Conservation (phyloP, 2,797 vertebrate genomes). For the Galagoides demidoff region DNA sequence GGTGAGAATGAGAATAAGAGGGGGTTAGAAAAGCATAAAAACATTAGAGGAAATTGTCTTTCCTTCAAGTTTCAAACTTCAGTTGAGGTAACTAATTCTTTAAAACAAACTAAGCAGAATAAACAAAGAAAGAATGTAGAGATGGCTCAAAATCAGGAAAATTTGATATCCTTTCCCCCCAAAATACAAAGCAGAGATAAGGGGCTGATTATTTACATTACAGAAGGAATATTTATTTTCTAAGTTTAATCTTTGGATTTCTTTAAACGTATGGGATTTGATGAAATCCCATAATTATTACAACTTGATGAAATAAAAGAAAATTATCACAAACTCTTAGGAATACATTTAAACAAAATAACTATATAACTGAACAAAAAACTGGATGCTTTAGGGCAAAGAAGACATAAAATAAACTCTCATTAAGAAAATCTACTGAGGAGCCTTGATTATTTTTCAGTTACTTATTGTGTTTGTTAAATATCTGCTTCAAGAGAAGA, state of each 20-base stretch:
- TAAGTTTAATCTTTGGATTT: not conserved
- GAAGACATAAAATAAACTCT: not conserved
- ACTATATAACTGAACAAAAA: not conserved
- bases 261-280: not conserved
- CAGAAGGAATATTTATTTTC: not conserved
- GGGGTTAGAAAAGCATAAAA: not conserved
- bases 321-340: not conserved
- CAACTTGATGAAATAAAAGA: constrained; percentile 31
- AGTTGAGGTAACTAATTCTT: not conserved
- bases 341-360: not conserved
- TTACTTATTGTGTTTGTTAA: not conserved
- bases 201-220: not conserved
- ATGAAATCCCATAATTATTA: not conserved
- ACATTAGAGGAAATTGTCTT: not conserved
- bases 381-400: not conserved
- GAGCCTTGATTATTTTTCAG: not conserved
- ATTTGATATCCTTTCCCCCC: not conserved
- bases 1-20: not conserved
- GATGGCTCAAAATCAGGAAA: not conserved
- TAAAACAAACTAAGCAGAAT: constrained; percentile 38
- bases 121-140: not conserved
- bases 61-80: not conserved
- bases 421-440: not conserved
- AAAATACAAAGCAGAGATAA: not conserved
- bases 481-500: not conserved